A percentile compares a stretch with the other conserved stretches of the same genome.
Evolutionary conservation across 1,140 invertebrate genomes (phyloP).

Genomic region (Phymastichus coffea): DNA sequence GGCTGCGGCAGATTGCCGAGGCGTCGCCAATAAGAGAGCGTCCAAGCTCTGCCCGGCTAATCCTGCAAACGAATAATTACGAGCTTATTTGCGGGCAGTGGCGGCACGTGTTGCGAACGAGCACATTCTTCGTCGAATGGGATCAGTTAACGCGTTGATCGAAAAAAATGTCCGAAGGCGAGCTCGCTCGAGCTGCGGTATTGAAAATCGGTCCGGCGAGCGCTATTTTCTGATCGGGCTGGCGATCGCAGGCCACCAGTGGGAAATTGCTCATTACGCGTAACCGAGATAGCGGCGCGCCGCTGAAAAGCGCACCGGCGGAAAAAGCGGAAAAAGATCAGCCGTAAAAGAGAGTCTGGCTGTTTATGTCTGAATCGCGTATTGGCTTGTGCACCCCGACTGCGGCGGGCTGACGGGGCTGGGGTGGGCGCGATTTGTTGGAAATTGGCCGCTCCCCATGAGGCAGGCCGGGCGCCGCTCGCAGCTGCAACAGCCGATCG

Average conservation of each 20-base stretch:
- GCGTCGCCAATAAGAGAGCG: too few species aligned
- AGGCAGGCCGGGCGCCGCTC: not conserved
- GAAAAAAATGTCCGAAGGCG: too few species aligned
- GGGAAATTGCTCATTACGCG: conserved; percentile 4
- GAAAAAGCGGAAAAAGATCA: not conserved
- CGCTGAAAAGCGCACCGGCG: not conserved
- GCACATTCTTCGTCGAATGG: conserved; percentile 16
- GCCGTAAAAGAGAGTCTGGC: not conserved
- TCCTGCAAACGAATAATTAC: conserved; percentile 11
- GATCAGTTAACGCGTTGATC: too few species aligned
- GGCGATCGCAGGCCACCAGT: too few species aligned
- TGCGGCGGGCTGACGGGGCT: too few species aligned
- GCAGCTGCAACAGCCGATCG: not conserved
- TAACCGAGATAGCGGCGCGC: not conserved
- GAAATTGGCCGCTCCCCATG: not conserved
- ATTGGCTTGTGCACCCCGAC: too few species aligned
- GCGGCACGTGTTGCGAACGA: not conserved
- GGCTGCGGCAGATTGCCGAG: too few species aligned
- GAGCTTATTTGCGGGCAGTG: not conserved
- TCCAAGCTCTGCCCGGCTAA: too few species aligned
- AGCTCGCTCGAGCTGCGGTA: too few species aligned
- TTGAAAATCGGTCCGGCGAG: too few species aligned
- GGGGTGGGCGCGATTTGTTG: conserved; percentile 7
- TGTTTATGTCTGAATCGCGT: not conserved
- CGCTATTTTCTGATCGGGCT: too few species aligned